Base-by-base conservation (phyloP, 2,797 vertebrate species). In the Rhynchotus rufescens region DNA sequence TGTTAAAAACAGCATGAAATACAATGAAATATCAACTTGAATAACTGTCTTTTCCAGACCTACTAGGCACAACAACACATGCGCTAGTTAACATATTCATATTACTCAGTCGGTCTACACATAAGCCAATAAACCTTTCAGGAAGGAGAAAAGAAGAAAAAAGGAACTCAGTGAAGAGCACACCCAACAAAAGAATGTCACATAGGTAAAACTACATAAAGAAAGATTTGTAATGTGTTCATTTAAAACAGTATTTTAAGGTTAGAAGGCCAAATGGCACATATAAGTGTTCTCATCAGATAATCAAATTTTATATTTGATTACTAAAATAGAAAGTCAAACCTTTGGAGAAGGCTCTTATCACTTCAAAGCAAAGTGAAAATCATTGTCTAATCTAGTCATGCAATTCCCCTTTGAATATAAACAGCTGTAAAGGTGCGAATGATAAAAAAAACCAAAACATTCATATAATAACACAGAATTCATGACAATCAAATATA, bases 341-440 rank as follows among this genome's bases (percentile, higher is more conserved):
- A 57, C 32, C 64, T 87, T 89, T 83, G 71, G 47, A 93, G 47
- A 90, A 87, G 22, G 62, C 69, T 75, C 76, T 65, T 86, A 38
- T 30, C 89, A 88, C 79, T 80, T 93, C 88, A 96, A 90, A 91
- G 76, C 19, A 44, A 88, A 91, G 60, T 28, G 62, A 84, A 93
- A 89, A 75, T 67, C 77, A 80, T 25, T 47, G 68, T 84, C 83
- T 84, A 89, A 91, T 6, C 69, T 7, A 45, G 78, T 71, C 80
- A 68, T 5, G 30, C 64, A 83, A 77, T 56, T 90, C 62, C 81
- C 73, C 47, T 66, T 82, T 65, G 65, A 80, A 82, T 45, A 74
- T 54, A 84, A 91, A 79, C 76, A 73, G 66, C 44, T 86, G 57
- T 69, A 51, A 40, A 89, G 68, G 59, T 15, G 34, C 60, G 79